Evolutionary conservation across 1,140 invertebrate genomes (phyloP).

Genomic region (Heliconius congener): DNA sequence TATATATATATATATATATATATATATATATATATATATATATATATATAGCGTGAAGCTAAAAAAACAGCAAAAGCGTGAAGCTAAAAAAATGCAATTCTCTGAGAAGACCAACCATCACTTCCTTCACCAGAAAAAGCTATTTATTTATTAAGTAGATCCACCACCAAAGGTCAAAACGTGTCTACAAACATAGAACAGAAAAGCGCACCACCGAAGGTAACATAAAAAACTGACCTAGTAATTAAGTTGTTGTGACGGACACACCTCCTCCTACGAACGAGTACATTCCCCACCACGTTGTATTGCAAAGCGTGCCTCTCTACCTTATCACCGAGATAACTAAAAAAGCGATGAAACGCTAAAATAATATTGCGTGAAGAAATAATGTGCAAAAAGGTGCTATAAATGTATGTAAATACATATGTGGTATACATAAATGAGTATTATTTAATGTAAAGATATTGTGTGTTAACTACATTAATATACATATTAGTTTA

Average conservation of each 20-base stretch:
- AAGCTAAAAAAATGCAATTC: too few species aligned
- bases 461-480: background rate
- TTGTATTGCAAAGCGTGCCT: slow-evolving; percentile 81
- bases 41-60: too few species aligned
- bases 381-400: background rate
- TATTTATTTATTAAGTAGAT: too few species aligned
- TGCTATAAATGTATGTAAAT: background rate
- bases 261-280: slow-evolving; percentile 66
- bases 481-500: background rate
- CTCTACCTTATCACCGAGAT: slow-evolving; percentile 82
- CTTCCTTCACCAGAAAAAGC: too few species aligned
- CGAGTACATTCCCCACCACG: slow-evolving; percentile 78
- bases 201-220: slow-evolving; percentile 31
- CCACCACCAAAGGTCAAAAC: too few species aligned
- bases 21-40: too few species aligned
- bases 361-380: slow-evolving; percentile 16
- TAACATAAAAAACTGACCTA: slow-evolving; percentile 66
- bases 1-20: too few species aligned
- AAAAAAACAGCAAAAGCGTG: too few species aligned
- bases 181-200: background rate
- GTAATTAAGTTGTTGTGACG: slow-evolving; percentile 75
- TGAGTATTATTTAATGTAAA: background rate
- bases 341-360: slow-evolving; percentile 75
- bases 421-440: background rate
- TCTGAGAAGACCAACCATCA: too few species aligned